Base-by-base conservation (phyloP, 2,113 vertebrate species). In the Zingel zingel region DNA sequence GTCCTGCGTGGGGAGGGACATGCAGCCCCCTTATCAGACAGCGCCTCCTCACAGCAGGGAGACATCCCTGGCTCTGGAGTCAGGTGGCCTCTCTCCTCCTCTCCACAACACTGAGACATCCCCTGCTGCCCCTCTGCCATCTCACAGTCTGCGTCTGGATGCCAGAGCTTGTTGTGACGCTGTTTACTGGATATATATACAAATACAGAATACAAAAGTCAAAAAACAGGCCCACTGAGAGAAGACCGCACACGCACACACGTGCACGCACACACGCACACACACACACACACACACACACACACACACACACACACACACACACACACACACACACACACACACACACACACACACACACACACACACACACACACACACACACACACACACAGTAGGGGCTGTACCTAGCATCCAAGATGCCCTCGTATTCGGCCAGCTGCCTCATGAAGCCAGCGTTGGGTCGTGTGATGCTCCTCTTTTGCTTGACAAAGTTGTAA, bases 141-240 rank as follows among this genome's bases (percentile, higher is more conserved):
- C 80, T 94, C 94, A 71, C 93, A 94, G 88, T 94, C 95, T 51
- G 81, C 62, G 23, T 97, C 97, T 65, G 97, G 97, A 74, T 95
- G 96, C 98, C 98, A 99, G n/a, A 99, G 94, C 83, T 98, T 98
- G 81, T 99, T 99, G 93, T 99, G 98, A 13, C 98, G 96, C 77
- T 99, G 98, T 90, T 99, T 99, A 93, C 98, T 99, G 85, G 39
- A 85, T 84, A 81, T 14, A 81, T 16, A 83, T 10, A 81, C 15
- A 87, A 50, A 64, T 16, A 10, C 7, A 71, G 25, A 72, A 12
- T 3, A 8, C 19, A 66, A 0, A 67, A 53, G 50, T 43, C 4
- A 67, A 39, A 18, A 25, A 45, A 74, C 0, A 54, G 15, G 1
- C 69, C 11, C 19, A 6, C 47, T 65, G 54, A 62, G 10, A 63